Conservation (phyloP, 2,888 invertebrate genomes). For the Hirtodrosophila alboralis region DNA sequence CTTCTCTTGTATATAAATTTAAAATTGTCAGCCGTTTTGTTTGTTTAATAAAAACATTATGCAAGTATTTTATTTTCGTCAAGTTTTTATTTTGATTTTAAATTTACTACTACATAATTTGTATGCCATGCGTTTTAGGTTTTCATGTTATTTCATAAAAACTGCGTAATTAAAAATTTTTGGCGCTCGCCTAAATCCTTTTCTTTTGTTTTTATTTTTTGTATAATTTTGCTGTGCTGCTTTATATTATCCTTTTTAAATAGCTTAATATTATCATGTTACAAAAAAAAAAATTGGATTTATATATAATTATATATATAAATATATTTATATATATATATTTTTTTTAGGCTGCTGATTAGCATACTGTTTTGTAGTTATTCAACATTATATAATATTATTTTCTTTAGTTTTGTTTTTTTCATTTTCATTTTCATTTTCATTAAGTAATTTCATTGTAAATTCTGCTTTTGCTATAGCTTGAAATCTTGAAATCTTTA, state of each 20-base stretch:
- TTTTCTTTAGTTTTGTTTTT: background rate
- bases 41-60: constrained; percentile 71
- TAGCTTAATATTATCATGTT: constrained; percentile 53
- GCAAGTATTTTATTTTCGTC: constrained; percentile 43
- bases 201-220: constrained; percentile 10
- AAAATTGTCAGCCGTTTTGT: constrained; percentile 76
- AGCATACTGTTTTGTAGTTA: too few species aligned
- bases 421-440: too few species aligned
- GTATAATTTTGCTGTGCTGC: constrained; percentile 23
- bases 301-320: constrained; percentile 13
- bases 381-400: too few species aligned
- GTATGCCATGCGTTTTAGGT: constrained; percentile 21
- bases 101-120: constrained; percentile 13
- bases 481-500: background rate
- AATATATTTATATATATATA: constrained; percentile 21
- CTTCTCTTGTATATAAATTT: constrained; percentile 68
- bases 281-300: constrained; percentile 40
- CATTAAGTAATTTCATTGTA: constrained; percentile 14
- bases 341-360: constrained; percentile 6
- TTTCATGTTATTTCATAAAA: constrained; percentile 59
- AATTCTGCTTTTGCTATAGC: constrained; percentile 29
- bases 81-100: constrained; percentile 18
- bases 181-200: constrained; percentile 37
- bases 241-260: constrained; percentile 31
- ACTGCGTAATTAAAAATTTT: constrained; percentile 71